Percentiles rank a stretch among this genome's conserved stretches.
These are phyloP conservation scores for Amblyjoppa proteus DNA, from an alignment of 2,888 invertebrate genomes.

Conservation along the genomic window DNA sequence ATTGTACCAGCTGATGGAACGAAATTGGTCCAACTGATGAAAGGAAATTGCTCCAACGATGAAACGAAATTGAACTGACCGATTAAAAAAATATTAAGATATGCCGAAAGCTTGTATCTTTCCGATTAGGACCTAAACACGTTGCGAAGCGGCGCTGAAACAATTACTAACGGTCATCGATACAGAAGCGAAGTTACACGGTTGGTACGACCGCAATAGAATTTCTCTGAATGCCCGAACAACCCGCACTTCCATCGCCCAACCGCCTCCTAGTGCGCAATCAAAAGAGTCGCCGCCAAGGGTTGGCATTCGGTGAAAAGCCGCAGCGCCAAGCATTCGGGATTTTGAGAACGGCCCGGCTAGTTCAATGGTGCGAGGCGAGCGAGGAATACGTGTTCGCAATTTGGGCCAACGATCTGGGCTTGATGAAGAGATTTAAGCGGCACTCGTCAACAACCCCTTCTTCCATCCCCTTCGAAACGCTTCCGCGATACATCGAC, in stretches of 20 bases:
- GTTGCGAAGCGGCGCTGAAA: neutral
- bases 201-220: neutral
- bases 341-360: slow-evolving; percentile 10
- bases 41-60: no score
- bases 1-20: no score
- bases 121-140: neutral
- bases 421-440: slow-evolving; percentile 54
- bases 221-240: slow-evolving; percentile 1
- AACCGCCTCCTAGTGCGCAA: neutral
- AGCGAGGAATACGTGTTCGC: slow-evolving; percentile 20
- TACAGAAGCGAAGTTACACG: neutral
- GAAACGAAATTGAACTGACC: no score
- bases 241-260: neutral
- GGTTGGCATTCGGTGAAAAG: slow-evolving; percentile 15
- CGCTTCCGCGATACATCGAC: slow-evolving; percentile 12
- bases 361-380: slow-evolving; percentile 14
- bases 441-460: slow-evolving; percentile 34
- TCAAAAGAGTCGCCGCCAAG: slow-evolving; percentile 8
- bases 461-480: neutral
- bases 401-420: slow-evolving; percentile 44
- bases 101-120: neutral
- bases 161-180: neutral
- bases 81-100: no score
- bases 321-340: slow-evolving; percentile 23
- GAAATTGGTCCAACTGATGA: no score